These are phyloP conservation scores for Scaptomyza polygonia DNA, from an alignment of 2,888 invertebrate species.

Conservation along the genomic window DNA sequence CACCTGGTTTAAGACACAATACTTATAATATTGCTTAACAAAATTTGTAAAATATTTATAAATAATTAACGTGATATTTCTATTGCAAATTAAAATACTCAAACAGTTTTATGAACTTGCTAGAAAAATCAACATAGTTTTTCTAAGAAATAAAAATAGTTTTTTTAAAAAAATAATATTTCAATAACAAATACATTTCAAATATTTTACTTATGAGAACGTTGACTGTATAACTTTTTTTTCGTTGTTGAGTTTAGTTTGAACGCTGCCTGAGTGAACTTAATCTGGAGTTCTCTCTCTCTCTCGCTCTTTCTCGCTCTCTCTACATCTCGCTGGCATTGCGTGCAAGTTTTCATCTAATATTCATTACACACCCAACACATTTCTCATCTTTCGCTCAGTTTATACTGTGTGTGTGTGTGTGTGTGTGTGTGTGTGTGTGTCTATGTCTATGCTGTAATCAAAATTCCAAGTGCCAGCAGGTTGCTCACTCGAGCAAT, in stretches of 20 bases:
- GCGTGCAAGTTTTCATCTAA: slow-evolving; percentile 56
- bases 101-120: too few relatives aligned
- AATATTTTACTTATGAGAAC: not conserved
- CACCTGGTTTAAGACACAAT: too few relatives aligned
- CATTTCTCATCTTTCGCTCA: not conserved
- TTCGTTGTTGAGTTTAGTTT: slow-evolving; percentile 35
- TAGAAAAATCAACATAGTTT: too few relatives aligned
- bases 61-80: too few relatives aligned
- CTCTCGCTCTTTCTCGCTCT: not conserved
- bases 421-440: not conserved
- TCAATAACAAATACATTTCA: too few relatives aligned
- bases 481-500: slow-evolving; percentile 74
- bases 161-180: too few relatives aligned
- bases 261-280: slow-evolving; percentile 13
- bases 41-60: too few relatives aligned
- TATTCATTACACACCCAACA: slow-evolving; percentile 13
- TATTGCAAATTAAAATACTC: too few relatives aligned
- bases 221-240: not conserved
- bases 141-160: too few relatives aligned
- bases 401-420: not conserved
- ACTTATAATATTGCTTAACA: too few relatives aligned
- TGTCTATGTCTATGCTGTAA: slow-evolving; percentile 56
- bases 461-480: slow-evolving; percentile 75
- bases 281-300: slow-evolving; percentile 13
- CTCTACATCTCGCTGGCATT: slow-evolving; percentile 28